Evolutionary conservation across 2,113 vertebrate genomes (phyloP).

Genomic region (Tragelaphus imberbis): DNA sequence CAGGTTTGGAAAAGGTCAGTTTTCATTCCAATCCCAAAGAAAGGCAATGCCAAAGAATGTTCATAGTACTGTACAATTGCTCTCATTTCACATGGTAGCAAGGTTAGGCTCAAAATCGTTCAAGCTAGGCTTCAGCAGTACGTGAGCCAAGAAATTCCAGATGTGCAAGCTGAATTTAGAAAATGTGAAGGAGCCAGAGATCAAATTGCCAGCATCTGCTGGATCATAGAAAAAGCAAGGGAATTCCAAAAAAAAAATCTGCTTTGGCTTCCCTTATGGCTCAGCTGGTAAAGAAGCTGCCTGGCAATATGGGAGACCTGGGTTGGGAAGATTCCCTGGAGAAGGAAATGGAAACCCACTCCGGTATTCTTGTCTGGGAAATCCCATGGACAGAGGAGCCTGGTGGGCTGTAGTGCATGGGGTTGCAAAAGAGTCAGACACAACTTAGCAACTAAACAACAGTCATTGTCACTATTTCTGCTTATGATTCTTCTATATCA

Average conservation of each 20-base stretch:
- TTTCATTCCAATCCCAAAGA: background rate
- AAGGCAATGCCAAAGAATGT: background rate
- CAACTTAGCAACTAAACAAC: background rate
- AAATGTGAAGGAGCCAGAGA: background rate
- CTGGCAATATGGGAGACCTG: background rate
- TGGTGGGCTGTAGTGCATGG: background rate
- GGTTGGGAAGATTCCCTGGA: background rate
- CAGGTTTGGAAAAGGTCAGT: background rate
- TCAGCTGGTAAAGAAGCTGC: background rate
- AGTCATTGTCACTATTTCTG: background rate
- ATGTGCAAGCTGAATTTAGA: background rate
- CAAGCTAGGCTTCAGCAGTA: background rate
- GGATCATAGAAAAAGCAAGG: background rate
- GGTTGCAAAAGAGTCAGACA: background rate
- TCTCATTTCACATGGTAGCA: background rate
- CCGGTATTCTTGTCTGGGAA: background rate
- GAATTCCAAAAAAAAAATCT: background rate
- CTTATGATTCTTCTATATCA: background rate
- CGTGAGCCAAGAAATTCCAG: background rate
- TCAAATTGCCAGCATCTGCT: background rate
- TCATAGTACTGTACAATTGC: background rate
- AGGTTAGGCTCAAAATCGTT: background rate
- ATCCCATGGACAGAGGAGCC: background rate
- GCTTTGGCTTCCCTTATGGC: background rate
- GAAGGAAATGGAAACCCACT: background rate